phyloP scores from a whole-genome alignment of 1,140 invertebrate genomes.

The Metopolophium dirhodum region DNA sequence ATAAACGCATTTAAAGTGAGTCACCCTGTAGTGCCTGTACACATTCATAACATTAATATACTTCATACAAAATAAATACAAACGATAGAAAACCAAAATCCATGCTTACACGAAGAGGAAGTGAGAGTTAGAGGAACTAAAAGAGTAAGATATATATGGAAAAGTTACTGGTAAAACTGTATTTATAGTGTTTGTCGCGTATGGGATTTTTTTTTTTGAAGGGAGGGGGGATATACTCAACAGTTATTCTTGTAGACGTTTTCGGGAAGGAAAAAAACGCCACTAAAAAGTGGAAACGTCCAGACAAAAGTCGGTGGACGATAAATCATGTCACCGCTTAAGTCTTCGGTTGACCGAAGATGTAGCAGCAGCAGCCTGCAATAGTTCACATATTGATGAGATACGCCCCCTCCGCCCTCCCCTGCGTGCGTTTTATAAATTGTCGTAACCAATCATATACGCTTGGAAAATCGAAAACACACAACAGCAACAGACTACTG shows the following conservation, averaged over 20 bases:
- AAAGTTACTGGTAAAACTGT: constrained; percentile 18
- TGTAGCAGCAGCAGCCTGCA: background rate
- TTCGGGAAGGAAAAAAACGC: background rate
- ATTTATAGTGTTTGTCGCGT: background rate
- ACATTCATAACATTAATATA: background rate
- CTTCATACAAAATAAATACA: background rate
- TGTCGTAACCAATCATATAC: constrained; percentile 14
- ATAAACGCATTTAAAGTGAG: background rate
- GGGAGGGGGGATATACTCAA: background rate
- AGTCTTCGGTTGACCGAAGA: constrained; percentile 33
- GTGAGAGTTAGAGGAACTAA: background rate
- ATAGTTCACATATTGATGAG: constrained; percentile 34
- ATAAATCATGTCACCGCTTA: constrained; percentile 32
- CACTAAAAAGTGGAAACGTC: constrained; percentile 33
- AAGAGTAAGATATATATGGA: background rate
- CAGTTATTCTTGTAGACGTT: constrained; percentile 35
- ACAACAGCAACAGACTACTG: background rate
- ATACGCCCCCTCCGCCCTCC: background rate
- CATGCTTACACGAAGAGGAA: background rate
- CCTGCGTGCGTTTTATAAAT: background rate
- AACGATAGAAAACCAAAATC: background rate
- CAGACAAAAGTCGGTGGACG: constrained; percentile 10
- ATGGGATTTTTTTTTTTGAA: background rate
- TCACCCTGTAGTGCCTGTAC: background rate
- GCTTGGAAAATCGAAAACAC: background rate